Conservation (phyloP, 1,140 invertebrate species). For the Pantala flavescens region DNA sequence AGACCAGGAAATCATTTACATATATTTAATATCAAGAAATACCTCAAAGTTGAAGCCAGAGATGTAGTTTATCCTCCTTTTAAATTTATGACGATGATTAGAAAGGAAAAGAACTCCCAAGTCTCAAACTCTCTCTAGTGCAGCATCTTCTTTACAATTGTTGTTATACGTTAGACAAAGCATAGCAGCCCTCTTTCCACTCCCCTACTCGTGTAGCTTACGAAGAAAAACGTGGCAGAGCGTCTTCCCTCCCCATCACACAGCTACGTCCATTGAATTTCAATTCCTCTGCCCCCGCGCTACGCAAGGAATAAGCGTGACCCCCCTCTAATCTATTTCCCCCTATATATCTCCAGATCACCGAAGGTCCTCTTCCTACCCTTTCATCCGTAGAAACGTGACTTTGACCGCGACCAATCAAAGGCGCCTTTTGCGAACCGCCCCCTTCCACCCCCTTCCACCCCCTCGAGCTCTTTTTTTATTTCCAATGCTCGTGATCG, state of each 20-base stretch:
- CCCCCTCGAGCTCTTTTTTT: too few species aligned
- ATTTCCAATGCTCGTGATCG: too few species aligned
- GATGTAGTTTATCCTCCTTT: too few species aligned
- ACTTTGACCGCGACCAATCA: constrained; percentile 7
- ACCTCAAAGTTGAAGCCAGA: too few species aligned
- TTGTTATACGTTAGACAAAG: too few species aligned
- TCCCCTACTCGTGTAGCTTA: neutral
- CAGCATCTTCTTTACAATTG: too few species aligned
- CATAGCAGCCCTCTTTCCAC: neutral
- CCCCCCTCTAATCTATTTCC: neutral
- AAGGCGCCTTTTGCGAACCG: neutral
- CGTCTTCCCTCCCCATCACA: neutral
- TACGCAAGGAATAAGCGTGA: neutral
- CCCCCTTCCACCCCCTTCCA: too few species aligned
- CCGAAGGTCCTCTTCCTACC: neutral
- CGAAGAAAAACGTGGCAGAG: neutral
- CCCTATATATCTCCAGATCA: neutral
- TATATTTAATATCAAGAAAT: too few species aligned
- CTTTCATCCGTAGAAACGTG: constrained; percentile 4
- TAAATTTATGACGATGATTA: too few species aligned
- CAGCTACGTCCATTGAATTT: neutral
- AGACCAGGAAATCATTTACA: too few species aligned
- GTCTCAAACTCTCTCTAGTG: too few species aligned
- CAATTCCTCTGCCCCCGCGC: neutral
- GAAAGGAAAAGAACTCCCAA: too few species aligned